These are phyloP conservation scores for Buathra laborator DNA, from an alignment of 2,888 invertebrate genomes.

Conservation along the genomic window DNA sequence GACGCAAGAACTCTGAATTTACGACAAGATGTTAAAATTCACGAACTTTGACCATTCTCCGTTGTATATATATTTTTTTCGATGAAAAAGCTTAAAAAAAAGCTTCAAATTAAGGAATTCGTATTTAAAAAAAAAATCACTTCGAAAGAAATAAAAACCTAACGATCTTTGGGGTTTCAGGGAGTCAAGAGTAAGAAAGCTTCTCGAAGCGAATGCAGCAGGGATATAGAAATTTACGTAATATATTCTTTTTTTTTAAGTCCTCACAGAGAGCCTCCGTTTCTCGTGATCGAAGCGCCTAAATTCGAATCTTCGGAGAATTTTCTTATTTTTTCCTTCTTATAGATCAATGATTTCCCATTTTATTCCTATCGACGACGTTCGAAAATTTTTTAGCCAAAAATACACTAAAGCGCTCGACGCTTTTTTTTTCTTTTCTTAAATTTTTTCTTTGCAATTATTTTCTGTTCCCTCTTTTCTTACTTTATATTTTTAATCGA, in stretches of 20 bases:
- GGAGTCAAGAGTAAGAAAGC: slow-evolving; percentile 10
- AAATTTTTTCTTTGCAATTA: slow-evolving; percentile 28
- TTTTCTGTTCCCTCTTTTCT: slow-evolving; percentile 11
- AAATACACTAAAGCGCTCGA: not conserved
- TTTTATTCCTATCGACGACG: slow-evolving; percentile 4
- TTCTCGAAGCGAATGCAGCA: slow-evolving; percentile 20
- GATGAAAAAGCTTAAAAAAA: not conserved
- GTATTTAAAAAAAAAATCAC: slow-evolving; percentile 14
- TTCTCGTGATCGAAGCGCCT: not conserved
- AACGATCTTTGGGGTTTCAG: slow-evolving; percentile 11
- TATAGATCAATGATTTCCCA: not conserved
- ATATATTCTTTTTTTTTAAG: slow-evolving; percentile 17
- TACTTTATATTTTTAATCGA: slow-evolving; percentile 18
- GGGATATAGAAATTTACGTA: slow-evolving; percentile 34
- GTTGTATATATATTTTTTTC: not conserved
- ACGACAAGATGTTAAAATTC: slow-evolving; percentile 19
- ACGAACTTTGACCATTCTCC: not conserved
- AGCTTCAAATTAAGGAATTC: slow-evolving; percentile 5
- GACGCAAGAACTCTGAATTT: slow-evolving; percentile 11
- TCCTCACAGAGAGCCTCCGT: slow-evolving; percentile 10
- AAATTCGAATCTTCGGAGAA: not conserved
- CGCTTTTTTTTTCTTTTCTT: slow-evolving; percentile 11
- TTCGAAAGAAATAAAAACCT: not conserved
- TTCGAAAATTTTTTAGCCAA: not conserved
- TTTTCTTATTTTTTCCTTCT: not conserved